Base-by-base conservation (phyloP, 2,888 invertebrate species). In the Sthenelais limicola region DNA sequence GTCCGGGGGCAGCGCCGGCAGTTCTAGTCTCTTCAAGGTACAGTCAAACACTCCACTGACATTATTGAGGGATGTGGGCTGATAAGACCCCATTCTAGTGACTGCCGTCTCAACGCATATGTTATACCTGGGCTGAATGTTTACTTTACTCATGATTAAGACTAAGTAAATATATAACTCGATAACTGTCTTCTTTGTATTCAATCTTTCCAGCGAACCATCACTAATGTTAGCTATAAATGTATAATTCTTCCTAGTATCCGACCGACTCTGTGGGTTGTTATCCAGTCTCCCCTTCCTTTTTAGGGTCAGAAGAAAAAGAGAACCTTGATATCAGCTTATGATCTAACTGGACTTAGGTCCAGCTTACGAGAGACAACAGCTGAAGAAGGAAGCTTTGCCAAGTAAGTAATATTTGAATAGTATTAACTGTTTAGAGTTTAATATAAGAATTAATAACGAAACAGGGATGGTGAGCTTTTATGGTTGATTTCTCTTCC, bases 1-100 rank as follows among this genome's bases (percentile, higher is more conserved):
- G 58, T 86, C 86, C 0, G 79, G 78, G 18, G 85, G 80, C 21
- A 85, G 86, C 77, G 82, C 81, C 28, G 82, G 81, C 68, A 84
- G 84, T 74, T 67, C 82, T 15, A 80, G 81, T 0, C 76, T 78
- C 24, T 78, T 81, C 18, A 80, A 77, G 79, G 83, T 82, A 48
- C n/a, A n/a, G n/a, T n/a, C n/a, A n/a, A n/a, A n/a, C n/a, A n/a
- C n/a, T n/a, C n/a, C n/a, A n/a, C n/a, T n/a, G n/a, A n/a, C n/a
- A n/a, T n/a, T n/a, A n/a, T n/a, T n/a, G n/a, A n/a, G n/a, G n/a
- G n/a, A n/a, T n/a, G n/a, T n/a, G n/a, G n/a, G n/a, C n/a, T n/a
- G n/a, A n/a, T n/a, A n/a, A n/a, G n/a, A n/a, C n/a, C n/a, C n/a
- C n/a, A n/a, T n/a, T n/a, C n/a, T n/a, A n/a, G n/a, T n/a, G n/a